phyloP scores from a whole-genome alignment of 2,888 invertebrate genomes.

The Nomada goodeniana region DNA sequence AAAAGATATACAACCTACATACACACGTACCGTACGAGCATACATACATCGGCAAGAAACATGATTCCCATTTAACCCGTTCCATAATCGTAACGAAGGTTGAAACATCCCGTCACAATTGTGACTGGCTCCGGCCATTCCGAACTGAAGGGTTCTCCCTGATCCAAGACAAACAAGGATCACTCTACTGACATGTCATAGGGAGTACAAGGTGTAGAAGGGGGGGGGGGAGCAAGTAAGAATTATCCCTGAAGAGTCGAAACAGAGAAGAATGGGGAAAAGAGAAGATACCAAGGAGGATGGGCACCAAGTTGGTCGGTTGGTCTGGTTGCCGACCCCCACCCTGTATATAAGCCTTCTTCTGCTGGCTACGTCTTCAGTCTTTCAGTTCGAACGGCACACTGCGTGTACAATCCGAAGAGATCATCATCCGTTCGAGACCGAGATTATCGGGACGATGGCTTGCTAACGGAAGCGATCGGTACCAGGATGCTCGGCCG shows the following conservation, averaged over 20 bases:
- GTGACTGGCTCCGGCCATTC: not conserved
- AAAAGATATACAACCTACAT: not conserved
- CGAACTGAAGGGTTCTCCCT: conserved; percentile 20
- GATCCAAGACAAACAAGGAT: conserved; percentile 26
- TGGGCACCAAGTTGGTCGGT: conserved; percentile 75
- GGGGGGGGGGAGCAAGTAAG: conserved; percentile 39
- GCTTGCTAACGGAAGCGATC: conserved; percentile 52
- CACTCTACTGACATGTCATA: not conserved
- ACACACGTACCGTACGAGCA: too few relatives aligned
- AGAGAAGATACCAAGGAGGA: conserved; percentile 74
- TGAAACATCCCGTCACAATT: conserved; percentile 3
- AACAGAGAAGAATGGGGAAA: conserved; percentile 65
- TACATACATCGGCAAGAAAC: too few relatives aligned
- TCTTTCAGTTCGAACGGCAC: conserved; percentile 78
- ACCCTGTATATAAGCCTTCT: conserved; percentile 81
- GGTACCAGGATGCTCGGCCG: conserved; percentile 73
- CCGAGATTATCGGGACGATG: conserved; percentile 56
- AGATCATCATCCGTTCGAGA: conserved; percentile 64
- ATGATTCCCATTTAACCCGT: not conserved
- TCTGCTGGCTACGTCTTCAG: conserved; percentile 78
- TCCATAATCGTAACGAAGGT: conserved; percentile 10
- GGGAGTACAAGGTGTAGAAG: not conserved
- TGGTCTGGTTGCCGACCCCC: conserved; percentile 77
- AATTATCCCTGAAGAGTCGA: conserved; percentile 60
- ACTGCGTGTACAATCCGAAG: conserved; percentile 69